Evolutionary conservation across 2,797 vertebrate genomes (phyloP), one percentile per base, ranked within the genome.

Genomic region (Macroramphosus scolopax): DNA sequence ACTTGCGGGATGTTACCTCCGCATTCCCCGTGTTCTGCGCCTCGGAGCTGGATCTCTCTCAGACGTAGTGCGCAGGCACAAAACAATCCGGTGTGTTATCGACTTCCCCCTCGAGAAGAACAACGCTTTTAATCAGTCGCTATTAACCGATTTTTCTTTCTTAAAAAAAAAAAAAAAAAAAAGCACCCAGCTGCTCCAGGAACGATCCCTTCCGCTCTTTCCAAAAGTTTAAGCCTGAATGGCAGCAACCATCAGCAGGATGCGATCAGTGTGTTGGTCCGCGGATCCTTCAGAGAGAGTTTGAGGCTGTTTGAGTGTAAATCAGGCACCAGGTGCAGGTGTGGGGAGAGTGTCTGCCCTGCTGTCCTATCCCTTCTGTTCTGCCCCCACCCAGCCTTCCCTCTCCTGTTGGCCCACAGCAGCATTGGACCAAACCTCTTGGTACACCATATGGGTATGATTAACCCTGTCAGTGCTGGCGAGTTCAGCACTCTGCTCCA

Each of bases 401-500:
- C 69, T 63, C 79, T 77, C 68, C 81, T 77, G 79, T 80, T 85
- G 82, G 82, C 77, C 81, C 78, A 77, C 82, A 83, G 82, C 77
- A 86, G 82, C 80, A 72, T 72, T 80, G 80, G 76, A 79, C 75
- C 80, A 77, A 85, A 80, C 77, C 85, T 81, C 86, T 72, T 55
- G 63, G 68, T 83, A 28, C 73, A 78, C 82, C 86, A 87, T 85
- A 84, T 86, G 86, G 84, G 82, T 76, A 60, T 68, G 75, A 74
- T 88, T 88, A 88, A 85, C 87, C 87, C 85, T 45, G 50, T 82
- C 77, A 12, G 51, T 79, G 77, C 87, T 46, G 75, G 58, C n/a
- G 36, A 35, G 25, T 14, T 17, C 0, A 60, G 18, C 57, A 43
- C 61, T 28, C 59, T 22, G 41, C 49, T 46, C 16, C 31, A 33